Conservation (phyloP, 2,888 invertebrate genomes). For the Phymatocera aterrima region DNA sequence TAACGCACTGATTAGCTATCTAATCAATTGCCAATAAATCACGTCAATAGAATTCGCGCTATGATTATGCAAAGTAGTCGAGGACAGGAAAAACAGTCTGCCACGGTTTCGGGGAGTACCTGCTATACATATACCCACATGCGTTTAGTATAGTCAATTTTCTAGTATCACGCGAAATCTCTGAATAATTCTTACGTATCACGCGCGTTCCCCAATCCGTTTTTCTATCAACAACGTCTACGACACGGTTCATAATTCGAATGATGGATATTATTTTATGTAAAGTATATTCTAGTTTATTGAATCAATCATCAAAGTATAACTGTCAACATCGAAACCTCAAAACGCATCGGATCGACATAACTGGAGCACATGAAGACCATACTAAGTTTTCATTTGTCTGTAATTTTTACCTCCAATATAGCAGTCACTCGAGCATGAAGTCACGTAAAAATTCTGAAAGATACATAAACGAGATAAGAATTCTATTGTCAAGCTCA, state of each 20-base stretch:
- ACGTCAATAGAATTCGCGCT: conserved; percentile 28
- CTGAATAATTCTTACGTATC: conserved; percentile 32
- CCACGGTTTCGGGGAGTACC: conserved; percentile 21
- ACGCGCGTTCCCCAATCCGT: conserved; percentile 8
- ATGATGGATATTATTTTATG: background rate
- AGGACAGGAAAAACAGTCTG: conserved; percentile 17
- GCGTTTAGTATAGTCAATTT: too few relatives aligned
- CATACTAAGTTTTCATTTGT: conserved; percentile 1
- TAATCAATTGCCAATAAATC: conserved; percentile 37
- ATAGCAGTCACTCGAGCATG: background rate
- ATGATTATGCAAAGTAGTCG: conserved; percentile 28
- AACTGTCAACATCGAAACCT: background rate
- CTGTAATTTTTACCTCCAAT: background rate
- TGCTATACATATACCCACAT: too few relatives aligned
- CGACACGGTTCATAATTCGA: background rate
- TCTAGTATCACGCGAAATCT: conserved; percentile 15
- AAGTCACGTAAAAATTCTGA: background rate
- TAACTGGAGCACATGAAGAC: background rate
- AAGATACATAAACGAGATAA: background rate
- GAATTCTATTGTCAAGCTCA: background rate
- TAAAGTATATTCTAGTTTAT: background rate
- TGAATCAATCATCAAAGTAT: background rate
- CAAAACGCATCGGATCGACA: background rate
- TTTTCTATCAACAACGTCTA: background rate
- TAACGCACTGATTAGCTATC: conserved; percentile 35